Evolutionary conservation across 2,888 invertebrate genomes (phyloP).

Genomic region (Norana najaformis): DNA sequence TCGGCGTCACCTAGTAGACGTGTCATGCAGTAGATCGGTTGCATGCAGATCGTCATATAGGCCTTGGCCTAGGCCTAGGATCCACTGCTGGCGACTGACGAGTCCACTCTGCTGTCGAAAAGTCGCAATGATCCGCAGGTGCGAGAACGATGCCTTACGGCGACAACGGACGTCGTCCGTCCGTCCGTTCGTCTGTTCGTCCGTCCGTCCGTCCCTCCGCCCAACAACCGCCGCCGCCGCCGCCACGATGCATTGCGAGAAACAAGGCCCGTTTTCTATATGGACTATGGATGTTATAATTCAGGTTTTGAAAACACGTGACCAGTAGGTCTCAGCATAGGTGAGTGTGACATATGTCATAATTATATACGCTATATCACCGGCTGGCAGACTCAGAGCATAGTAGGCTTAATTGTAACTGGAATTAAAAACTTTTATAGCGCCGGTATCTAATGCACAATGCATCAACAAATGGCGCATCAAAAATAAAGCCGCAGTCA

Average conservation of each 20-base stretch:
- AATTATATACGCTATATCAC: background rate
- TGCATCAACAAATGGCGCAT: too few species aligned
- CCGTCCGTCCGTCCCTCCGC: background rate
- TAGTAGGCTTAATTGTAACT: too few species aligned
- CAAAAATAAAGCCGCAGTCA: too few species aligned
- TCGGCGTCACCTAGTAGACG: background rate
- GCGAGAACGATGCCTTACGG: background rate
- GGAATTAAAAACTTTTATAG: too few species aligned
- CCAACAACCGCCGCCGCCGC: background rate
- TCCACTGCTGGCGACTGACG: background rate
- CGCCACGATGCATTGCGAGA: background rate
- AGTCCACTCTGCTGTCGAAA: background rate
- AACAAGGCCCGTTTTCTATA: constrained; percentile 5
- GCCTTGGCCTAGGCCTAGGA: too few species aligned
- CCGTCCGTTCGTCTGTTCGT: background rate
- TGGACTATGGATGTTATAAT: constrained; percentile 5
- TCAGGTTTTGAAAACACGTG: constrained; percentile 7
- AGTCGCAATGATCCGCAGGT: background rate
- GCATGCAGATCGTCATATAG: background rate
- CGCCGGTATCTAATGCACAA: too few species aligned
- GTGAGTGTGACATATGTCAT: background rate
- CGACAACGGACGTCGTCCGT: background rate
- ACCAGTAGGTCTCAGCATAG: background rate
- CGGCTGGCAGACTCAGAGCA: too few species aligned
- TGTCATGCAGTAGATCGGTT: background rate